Percentiles rank a stretch among this genome's conserved stretches.
Conservation (phyloP, 2,797 vertebrate species). For the Leucoraja ocellata region DNA sequence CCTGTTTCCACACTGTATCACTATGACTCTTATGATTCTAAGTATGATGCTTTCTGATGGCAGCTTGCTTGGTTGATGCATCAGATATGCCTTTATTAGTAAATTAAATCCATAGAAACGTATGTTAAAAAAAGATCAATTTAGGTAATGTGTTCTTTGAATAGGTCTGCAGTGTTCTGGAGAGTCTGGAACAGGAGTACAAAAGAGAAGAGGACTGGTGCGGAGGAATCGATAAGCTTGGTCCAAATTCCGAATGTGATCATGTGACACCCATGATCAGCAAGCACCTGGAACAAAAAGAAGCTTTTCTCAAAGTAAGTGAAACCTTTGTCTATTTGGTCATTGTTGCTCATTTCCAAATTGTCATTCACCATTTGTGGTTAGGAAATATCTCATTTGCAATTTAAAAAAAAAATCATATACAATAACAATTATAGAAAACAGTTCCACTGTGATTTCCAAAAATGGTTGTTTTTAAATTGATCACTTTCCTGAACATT, state of each 20-base stretch:
- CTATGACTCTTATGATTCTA: too few species aligned
- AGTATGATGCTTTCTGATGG: too few species aligned
- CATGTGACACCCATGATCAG: slow-evolving; percentile 97
- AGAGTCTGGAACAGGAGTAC: slow-evolving; percentile 96
- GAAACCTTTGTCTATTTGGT: not conserved
- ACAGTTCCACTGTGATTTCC: not conserved
- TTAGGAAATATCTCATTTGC: not conserved
- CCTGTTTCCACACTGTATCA: too few species aligned
- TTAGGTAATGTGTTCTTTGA: not conserved
- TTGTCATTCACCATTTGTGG: not conserved
- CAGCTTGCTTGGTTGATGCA: too few species aligned
- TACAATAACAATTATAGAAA: not conserved
- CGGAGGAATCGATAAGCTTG: slow-evolving; percentile 90
- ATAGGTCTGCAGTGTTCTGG: slow-evolving; percentile 86
- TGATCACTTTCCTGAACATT: too few species aligned
- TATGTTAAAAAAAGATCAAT: too few species aligned
- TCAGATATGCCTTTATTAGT: too few species aligned
- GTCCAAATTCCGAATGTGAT: slow-evolving; percentile 91
- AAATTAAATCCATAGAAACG: too few species aligned
- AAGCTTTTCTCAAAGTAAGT: slow-evolving; percentile 88
- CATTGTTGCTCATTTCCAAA: not conserved
- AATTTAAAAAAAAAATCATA: too few species aligned
- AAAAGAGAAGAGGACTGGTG: slow-evolving; percentile 98
- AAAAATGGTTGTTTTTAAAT: not conserved
- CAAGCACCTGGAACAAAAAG: slow-evolving; percentile 96